A percentile compares a stretch with the other conserved stretches of the same genome.
phyloP scores from a whole-genome alignment of 2,113 vertebrate genomes.

The Podocnemis expansa region DNA sequence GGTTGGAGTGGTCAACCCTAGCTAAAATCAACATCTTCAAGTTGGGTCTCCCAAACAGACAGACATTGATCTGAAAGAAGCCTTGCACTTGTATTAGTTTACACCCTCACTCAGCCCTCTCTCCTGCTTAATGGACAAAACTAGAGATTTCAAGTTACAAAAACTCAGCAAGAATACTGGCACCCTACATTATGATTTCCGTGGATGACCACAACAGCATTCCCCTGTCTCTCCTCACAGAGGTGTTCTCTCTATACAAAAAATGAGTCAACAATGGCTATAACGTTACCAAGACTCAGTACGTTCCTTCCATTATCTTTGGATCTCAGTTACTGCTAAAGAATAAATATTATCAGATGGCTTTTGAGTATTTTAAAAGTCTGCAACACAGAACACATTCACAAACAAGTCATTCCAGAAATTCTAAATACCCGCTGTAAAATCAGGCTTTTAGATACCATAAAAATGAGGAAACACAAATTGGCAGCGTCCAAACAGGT shows the following conservation, averaged over 20 bases:
- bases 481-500: accelerated
- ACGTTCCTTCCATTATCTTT: not conserved
- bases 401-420: not conserved
- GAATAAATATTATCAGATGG: accelerated
- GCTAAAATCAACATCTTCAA: slow-evolving; percentile 18
- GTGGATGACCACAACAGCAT: not conserved
- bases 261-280: not conserved
- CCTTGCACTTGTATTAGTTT: not conserved
- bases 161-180: not conserved
- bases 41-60: not conserved
- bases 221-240: not conserved
- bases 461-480: not conserved
- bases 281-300: not conserved
- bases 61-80: not conserved
- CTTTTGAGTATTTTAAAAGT: accelerated
- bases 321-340: accelerated
- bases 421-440: accelerated
- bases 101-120: not conserved
- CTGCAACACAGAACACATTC: not conserved
- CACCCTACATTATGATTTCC: not conserved
- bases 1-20: not conserved
- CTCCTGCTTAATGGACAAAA: not conserved
- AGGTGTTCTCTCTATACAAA: not conserved
- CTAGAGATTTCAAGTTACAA: not conserved
- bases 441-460: not conserved